Percentiles rank a stretch among this genome's conserved stretches.
Evolutionary conservation across 2,113 vertebrate genomes (phyloP).

Genomic region (Dicentrarchus labrax): DNA sequence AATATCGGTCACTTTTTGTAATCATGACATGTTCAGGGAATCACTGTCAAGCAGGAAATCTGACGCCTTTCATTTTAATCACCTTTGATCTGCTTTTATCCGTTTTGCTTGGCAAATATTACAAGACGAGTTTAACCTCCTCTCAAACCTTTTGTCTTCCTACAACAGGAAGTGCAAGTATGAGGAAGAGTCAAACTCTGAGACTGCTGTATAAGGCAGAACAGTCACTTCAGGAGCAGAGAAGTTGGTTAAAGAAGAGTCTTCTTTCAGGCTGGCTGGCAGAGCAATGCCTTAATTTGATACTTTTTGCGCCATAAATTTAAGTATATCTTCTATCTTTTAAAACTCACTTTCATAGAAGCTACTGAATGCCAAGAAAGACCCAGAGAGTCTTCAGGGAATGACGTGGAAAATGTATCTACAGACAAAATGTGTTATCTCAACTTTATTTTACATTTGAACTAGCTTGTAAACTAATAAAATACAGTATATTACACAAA

Average conservation of each 20-base stretch:
- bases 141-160: not conserved
- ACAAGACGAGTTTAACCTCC: not conserved
- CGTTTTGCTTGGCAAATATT: not conserved
- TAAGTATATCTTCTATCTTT: no score
- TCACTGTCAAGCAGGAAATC: conserved; percentile 20
- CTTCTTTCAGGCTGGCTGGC: not conserved
- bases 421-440: no score
- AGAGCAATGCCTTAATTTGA: not conserved
- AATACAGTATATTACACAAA: no score
- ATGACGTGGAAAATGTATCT: no score
- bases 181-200: not conserved
- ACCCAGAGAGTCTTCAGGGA: no score
- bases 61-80: not conserved
- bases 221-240: not conserved
- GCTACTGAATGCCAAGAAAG: no score
- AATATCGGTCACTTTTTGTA: not conserved
- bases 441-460: no score
- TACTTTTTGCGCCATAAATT: no score
- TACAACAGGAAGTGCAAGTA: not conserved
- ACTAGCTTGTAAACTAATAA: no score
- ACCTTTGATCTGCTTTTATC: not conserved
- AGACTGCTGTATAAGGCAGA: not conserved
- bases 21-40: conserved; percentile 19
- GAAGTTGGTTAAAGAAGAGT: not conserved
- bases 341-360: no score